Percentiles rank a stretch among this genome's conserved stretches.
Evolutionary conservation across 1,140 invertebrate species (phyloP).

Genomic region (Pseudoatta argentina): DNA sequence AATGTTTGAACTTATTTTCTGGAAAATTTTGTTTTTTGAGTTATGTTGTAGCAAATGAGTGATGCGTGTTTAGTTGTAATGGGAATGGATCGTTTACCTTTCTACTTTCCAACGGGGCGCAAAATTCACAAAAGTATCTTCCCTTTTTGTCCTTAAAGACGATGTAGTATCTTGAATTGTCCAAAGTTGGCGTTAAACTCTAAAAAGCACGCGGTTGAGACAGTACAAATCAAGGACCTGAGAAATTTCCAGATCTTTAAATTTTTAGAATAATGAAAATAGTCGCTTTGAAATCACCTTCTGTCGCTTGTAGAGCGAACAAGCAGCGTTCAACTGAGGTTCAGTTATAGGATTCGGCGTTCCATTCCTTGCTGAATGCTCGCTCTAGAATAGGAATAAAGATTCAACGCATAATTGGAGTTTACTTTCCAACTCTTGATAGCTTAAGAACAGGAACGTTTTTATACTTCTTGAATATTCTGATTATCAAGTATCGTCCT

Average conservation of each 20-base stretch:
- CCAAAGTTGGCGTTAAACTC: background rate
- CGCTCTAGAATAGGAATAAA: background rate
- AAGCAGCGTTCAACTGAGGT: constrained; percentile 1
- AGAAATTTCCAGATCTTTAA: background rate
- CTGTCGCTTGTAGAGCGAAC: background rate
- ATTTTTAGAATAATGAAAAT: background rate
- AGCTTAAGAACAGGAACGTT: background rate
- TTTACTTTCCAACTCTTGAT: constrained; percentile 13
- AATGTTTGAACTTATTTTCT: too few species aligned
- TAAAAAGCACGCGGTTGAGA: background rate
- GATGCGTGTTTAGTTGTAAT: background rate
- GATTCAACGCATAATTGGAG: background rate
- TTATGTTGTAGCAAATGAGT: too few species aligned
- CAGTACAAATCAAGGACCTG: background rate
- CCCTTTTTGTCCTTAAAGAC: constrained; percentile 50
- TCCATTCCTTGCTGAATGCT: background rate
- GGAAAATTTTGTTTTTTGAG: too few species aligned
- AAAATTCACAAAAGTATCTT: constrained; percentile 62
- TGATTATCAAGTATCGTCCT: background rate
- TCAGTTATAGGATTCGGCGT: background rate
- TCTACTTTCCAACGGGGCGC: constrained; percentile 13
- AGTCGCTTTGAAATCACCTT: constrained; percentile 30
- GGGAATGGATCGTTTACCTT: background rate
- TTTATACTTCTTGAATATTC: background rate
- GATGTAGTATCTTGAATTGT: constrained; percentile 11